phyloP scores from a whole-genome alignment of 2,113 vertebrate species.

The Plecotus auritus region DNA sequence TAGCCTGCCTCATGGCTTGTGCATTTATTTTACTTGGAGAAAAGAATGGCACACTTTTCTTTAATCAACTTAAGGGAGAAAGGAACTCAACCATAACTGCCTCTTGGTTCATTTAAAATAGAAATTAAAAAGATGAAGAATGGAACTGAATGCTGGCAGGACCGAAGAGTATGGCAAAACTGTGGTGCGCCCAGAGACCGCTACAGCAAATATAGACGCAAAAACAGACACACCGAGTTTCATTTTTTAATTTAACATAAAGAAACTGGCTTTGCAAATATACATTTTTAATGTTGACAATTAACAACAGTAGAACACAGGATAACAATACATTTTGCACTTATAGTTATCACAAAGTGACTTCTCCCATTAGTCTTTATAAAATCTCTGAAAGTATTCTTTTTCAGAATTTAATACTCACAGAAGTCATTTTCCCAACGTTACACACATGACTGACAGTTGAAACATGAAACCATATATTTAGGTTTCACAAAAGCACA shows the following conservation, averaged over 20 bases:
- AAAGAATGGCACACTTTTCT: background rate
- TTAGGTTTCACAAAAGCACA: background rate
- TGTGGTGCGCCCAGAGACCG: background rate
- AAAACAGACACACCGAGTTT: background rate
- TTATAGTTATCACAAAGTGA: background rate
- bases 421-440: background rate
- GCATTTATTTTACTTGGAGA: constrained; percentile 44
- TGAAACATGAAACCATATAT: constrained; percentile 22
- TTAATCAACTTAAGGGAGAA: constrained; percentile 4
- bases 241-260: background rate
- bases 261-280: background rate
- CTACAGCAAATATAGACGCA: background rate
- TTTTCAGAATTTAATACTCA: background rate
- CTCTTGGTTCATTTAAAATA: constrained; percentile 9
- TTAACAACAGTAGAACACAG: background rate
- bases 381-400: constrained; percentile 4
- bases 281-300: background rate
- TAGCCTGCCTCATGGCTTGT: background rate
- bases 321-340: background rate
- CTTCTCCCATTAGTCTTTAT: background rate
- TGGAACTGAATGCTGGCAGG: background rate
- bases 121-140: background rate
- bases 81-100: background rate
- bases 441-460: background rate
- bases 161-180: background rate